These are phyloP conservation scores for Pseudopleuronectes americanus DNA, from an alignment of 2,797 vertebrate species.

Conservation along the genomic window DNA sequence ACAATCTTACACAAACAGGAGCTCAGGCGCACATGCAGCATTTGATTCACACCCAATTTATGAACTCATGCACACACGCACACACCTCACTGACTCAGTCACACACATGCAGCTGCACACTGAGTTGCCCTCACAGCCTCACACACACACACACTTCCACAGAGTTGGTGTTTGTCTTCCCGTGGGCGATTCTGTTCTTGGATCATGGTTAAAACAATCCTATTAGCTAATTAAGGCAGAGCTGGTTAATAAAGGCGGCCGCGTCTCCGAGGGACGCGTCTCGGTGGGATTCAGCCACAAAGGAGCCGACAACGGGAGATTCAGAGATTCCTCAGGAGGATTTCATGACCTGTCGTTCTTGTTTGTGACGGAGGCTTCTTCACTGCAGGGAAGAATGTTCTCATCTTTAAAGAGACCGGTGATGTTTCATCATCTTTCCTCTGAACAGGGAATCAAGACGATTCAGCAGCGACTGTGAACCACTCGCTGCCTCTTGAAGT, in stretches of 20 bases:
- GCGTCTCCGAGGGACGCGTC: constrained; percentile 57
- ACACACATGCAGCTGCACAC: too few relatives aligned
- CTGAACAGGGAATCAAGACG: constrained; percentile 42
- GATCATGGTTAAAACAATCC: constrained; percentile 82
- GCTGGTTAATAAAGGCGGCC: constrained; percentile 72
- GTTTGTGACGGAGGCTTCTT: constrained; percentile 42
- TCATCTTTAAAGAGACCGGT: background rate
- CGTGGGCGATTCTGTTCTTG: constrained; percentile 75
- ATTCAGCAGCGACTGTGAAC: constrained; percentile 20
- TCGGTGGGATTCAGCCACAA: constrained; percentile 62
- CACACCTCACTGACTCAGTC: constrained; percentile 7
- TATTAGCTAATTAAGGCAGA: constrained; percentile 82
- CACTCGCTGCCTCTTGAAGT: constrained; percentile 15
- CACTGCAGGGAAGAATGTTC: background rate
- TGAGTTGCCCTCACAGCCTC: too few relatives aligned
- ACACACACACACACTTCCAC: constrained; percentile 28
- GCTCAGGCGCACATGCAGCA: constrained; percentile 14
- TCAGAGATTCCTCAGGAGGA: constrained; percentile 69
- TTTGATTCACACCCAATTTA: constrained; percentile 36
- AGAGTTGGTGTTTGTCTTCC: constrained; percentile 71
- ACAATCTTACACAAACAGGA: too few relatives aligned
- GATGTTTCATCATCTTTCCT: constrained; percentile 7
- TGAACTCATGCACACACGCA: constrained; percentile 32
- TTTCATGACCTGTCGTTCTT: constrained; percentile 56
- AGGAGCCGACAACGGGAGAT: constrained; percentile 67